phyloP scores from a whole-genome alignment of 2,888 invertebrate species.

The Galerucella calmariensis region DNA sequence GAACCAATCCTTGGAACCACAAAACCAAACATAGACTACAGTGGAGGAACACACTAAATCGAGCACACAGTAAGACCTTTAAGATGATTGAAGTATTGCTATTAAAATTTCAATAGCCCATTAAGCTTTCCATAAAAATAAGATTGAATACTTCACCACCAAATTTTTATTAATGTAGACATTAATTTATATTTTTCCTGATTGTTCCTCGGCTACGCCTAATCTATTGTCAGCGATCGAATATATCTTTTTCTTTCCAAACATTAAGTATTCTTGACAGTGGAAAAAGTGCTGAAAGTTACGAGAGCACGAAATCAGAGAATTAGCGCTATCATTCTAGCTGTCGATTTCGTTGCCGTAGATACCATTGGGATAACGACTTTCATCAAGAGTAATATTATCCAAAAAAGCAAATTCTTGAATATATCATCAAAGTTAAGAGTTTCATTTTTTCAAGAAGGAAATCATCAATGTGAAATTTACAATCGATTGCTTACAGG shows the following conservation, averaged over 20 bases:
- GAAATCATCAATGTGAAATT: no score
- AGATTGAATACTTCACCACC: no score
- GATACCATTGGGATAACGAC: not conserved
- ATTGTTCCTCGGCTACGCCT: not conserved
- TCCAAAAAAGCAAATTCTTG: not conserved
- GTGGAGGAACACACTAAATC: no score
- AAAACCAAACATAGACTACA: no score
- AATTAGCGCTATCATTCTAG: slow-evolving; percentile 3
- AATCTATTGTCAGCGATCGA: not conserved
- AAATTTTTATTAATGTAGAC: not conserved
- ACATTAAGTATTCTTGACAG: not conserved
- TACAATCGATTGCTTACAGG: no score
- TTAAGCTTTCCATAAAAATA: no score
- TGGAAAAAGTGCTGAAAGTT: not conserved
- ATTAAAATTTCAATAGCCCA: no score
- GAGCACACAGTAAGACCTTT: no score
- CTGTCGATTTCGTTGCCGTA: not conserved
- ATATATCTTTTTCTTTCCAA: not conserved
- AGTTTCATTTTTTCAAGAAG: not conserved
- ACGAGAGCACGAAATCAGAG: slow-evolving; percentile 1
- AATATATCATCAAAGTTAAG: not conserved
- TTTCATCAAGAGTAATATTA: slow-evolving; percentile 4
- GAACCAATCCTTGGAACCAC: no score
- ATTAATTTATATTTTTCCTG: not conserved
- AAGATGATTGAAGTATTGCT: no score